Base-by-base conservation (phyloP, 1,140 invertebrate species). In the Macrobrachium nipponense region DNA sequence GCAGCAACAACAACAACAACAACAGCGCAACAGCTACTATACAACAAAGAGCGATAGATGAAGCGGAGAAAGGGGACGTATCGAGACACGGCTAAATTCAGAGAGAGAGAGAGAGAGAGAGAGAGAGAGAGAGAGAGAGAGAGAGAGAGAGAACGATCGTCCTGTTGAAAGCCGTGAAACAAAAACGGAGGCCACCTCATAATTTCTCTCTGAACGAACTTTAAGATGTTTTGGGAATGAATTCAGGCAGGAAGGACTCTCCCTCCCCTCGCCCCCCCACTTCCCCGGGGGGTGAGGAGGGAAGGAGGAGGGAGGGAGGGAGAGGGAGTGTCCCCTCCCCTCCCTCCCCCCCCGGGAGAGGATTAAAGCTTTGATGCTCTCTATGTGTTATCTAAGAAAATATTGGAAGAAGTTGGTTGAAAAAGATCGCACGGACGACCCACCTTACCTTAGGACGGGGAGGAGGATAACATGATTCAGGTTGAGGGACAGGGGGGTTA, bases 371-470 rank as follows among this genome's bases (percentile, higher is more conserved):
- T 85, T 85, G 83, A 85, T 85, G 83, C 83, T 75, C 76, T 85
- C 83, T 85, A 85, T 85, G 70, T 85, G 83, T 85, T 85, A 85
- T 85, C 83, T 80, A 73, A 85, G 83, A 85, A 85, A 85, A 85
- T 85, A 85, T 85, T 85, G 83, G 83, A 79, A 72, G 77, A 79
- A 85, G 76, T 72, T 85, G 83, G 23, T 77, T 85, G 83, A 85
- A 80, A 85, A 85, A 80, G 83, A 85, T 85, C 76, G 43, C 64
- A 60, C 58, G 44, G 23, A 36, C 36, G 17, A 51, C 51, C 36
- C 66, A n/a, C 44, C 3, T 10, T 23, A 36, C 15, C 64, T 18
- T 43, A 11, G 6, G 66, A 23, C 64, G 64, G 18, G 43, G 20
- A 15, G 0, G 36, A 10, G 11, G 66, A 36, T 2, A 36, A 20